Base-by-base conservation (phyloP, 2,113 vertebrate genomes). In the Xenus cinereus region DNA sequence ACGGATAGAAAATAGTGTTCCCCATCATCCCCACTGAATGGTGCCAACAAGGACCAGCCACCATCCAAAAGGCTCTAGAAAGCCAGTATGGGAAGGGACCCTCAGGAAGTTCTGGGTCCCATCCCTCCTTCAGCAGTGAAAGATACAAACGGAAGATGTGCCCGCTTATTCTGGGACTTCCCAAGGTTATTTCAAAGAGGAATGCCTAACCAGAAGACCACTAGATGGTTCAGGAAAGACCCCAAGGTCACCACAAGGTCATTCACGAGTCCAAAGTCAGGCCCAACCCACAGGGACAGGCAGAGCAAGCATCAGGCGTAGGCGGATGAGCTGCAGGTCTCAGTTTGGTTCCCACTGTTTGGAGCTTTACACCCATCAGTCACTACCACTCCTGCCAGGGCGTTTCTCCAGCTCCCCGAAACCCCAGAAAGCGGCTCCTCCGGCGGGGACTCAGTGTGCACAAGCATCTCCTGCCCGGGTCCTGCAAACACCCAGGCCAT, bases 361-460 rank as follows among this genome's bases (percentile, higher is more conserved):
- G n/a, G 56, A 66, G n/a, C 60, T 75, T 75, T 46, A 46, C 28
- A 5, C 12, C 12, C 30, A 45, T 14, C 33, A 3, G 7, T 50
- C 45, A 5, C 26, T 14, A 4, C 60, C 12, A 0, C 1, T 0
- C 12, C 48, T 76, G n/a, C 57, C 3, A 5, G 54, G 60, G 14
- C 10, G 33, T 23, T 13, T 30, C 45, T 53, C 37, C 62, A 24
- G n/a, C 22, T 50, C 50, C 21, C 24, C 1, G 0, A 5, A 1
- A 7, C 41, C 51, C 54, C 28, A 46, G 6, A 56, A 72, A 80
- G n/a, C 1, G 0, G 51, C 69, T 66, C 45, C 30, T 76, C 39
- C 39, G 3, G 16, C 0, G 6, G 12, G 53, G 60, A 63, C 37
- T n/a, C 54, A 32, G n/a, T 0, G 0, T 13, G 14, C 39, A 76